A percentile compares a stretch with the other conserved stretches of the same genome.
These are phyloP conservation scores for Sesia bembeciformis DNA, from an alignment of 2,888 invertebrate species.

Conservation along the genomic window DNA sequence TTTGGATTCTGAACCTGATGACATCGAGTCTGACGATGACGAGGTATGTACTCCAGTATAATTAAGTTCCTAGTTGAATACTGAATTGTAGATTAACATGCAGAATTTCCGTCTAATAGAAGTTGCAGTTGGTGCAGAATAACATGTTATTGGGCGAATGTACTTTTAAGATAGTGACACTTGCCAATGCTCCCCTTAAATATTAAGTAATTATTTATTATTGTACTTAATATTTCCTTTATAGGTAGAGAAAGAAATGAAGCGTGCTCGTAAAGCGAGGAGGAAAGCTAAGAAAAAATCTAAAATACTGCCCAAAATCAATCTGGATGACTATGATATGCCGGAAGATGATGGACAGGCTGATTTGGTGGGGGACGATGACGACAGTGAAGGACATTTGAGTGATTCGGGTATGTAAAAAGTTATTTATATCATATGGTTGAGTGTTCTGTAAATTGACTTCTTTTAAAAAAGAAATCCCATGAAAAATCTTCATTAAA, in stretches of 20 bases:
- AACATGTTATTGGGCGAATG: too few species aligned
- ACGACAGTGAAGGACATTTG: slow-evolving; percentile 64
- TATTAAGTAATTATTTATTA: too few species aligned
- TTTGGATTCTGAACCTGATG: slow-evolving; percentile 59
- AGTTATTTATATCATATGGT: background rate
- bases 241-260: slow-evolving; percentile 73
- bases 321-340: slow-evolving; percentile 85
- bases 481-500: too few species aligned
- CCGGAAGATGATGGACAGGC: slow-evolving; percentile 85
- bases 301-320: slow-evolving; percentile 76
- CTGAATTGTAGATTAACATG: background rate
- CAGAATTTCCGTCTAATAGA: too few species aligned
- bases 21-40: slow-evolving; percentile 64
- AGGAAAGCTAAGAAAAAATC: slow-evolving; percentile 71
- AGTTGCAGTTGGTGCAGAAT: too few species aligned
- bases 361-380: slow-evolving; percentile 72
- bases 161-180: too few species aligned
- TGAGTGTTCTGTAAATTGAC: background rate
- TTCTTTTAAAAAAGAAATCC: background rate
- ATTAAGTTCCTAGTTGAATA: background rate
- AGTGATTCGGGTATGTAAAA: slow-evolving; percentile 51
- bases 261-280: slow-evolving; percentile 72
- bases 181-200: too few species aligned
- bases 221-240: background rate
- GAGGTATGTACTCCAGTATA: slow-evolving; percentile 29